Base-by-base conservation (phyloP, 2,113 vertebrate genomes). In the Hydrochoerus hydrochaeris region DNA sequence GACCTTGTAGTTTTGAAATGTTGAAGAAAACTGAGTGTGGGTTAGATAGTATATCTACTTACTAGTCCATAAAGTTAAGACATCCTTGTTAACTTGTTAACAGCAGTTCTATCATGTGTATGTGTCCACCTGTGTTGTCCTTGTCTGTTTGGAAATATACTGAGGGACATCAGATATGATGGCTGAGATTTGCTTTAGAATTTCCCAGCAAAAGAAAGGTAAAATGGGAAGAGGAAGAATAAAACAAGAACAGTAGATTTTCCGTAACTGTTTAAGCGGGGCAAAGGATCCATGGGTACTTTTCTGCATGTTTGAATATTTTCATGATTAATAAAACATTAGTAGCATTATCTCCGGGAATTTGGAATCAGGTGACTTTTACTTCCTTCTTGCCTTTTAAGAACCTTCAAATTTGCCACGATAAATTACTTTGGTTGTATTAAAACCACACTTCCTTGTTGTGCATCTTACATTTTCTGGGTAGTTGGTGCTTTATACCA, bases 201-300 rank as follows among this genome's bases (percentile, higher is more conserved):
- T 52, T 22, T 54, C 54, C 9, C 24, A n/a, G 24, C 1, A 2
- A 13, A 57, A 65, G n/a, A 3, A 28, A 35, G 32, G 35, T n/a
- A 54, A 38, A 62, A 41, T 12, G 6, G 13, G 52, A 57, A 2
- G 6, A 80, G 35, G 19, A 24, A 12, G 28, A 85, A 20, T 5
- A 44, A 22, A 46, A 19, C 6, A 57, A 38, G 44, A 58, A 10
- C 57, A 41, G n/a, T 3, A 35, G 9, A 81, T 49, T 38, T 17
- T 10, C 11, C 7, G 0, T 35, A 44, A 24, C 1, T 38, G 3
- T 17, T 41, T 57, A 54, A 22, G 58, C 5, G 26, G n/a, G 20
- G 8, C n/a, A 17, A 38, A 85, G 11, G 57, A 9, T 32, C 11
- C 4, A 0, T 1, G 41, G n/a, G 32, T 49, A 44, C 5, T 57